Conservation (phyloP, 2,888 invertebrate species). For the Polydrusus cervinus region DNA sequence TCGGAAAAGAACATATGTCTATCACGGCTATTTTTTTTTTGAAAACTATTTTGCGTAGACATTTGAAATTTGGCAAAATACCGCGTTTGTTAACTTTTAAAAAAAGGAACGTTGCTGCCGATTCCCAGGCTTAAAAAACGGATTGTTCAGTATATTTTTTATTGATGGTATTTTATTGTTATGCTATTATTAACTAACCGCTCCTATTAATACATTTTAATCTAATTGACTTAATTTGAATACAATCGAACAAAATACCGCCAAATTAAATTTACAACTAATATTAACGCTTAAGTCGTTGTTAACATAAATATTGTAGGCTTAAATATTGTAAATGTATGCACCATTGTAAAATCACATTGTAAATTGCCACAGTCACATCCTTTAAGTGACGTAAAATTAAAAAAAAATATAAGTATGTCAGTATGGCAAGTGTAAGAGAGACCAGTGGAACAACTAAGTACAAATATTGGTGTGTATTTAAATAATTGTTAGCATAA, state of each 20-base stretch:
- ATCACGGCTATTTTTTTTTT: too few species aligned
- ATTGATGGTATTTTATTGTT: too few species aligned
- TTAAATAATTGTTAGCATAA: too few species aligned
- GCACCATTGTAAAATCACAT: constrained; percentile 23
- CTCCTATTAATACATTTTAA: constrained; percentile 4
- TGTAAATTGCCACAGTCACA: constrained; percentile 26
- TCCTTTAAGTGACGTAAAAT: constrained; percentile 19
- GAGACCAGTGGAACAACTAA: too few species aligned
- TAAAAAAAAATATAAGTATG: not conserved
- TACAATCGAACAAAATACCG: constrained; percentile 32
- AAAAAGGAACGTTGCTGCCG: too few species aligned
- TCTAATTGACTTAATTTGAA: constrained; percentile 34
- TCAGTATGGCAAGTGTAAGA: constrained; percentile 1
- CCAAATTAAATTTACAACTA: constrained; percentile 30
- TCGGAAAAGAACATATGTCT: too few species aligned
- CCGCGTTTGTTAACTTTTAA: too few species aligned
- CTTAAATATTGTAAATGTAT: constrained; percentile 34
- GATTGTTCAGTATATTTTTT: too few species aligned
- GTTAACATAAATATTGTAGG: constrained; percentile 32
- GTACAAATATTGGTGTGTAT: too few species aligned
- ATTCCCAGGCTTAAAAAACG: too few species aligned
- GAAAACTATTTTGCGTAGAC: too few species aligned
- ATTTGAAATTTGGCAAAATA: too few species aligned
- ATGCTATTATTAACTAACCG: not conserved
- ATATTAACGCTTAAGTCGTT: constrained; percentile 28